Evolutionary conservation across 2,113 vertebrate genomes (phyloP).

Genomic region (Paraplagusia blochii): DNA sequence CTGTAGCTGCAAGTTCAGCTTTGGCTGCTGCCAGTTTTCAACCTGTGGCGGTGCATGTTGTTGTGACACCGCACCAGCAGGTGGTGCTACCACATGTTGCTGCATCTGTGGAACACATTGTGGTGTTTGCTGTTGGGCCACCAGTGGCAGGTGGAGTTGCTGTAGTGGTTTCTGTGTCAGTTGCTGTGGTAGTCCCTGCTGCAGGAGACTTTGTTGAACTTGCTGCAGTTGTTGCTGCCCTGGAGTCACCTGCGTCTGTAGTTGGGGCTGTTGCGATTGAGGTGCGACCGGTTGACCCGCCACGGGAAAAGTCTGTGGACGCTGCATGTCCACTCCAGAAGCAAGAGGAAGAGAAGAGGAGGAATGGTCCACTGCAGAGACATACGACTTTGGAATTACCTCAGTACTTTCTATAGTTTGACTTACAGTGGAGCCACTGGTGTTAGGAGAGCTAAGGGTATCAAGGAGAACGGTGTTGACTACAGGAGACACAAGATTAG

Average conservation of each 20-base stretch:
- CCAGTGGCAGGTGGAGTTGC: constrained; percentile 40
- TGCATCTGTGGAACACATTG: constrained; percentile 37
- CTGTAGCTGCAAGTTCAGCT: constrained; percentile 51
- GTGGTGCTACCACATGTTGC: constrained; percentile 49
- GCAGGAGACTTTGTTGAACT: neutral
- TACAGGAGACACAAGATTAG: constrained; percentile 30
- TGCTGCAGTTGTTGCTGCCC: constrained; percentile 36
- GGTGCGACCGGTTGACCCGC: constrained; percentile 8
- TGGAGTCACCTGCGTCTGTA: constrained; percentile 12
- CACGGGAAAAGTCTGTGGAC: constrained; percentile 44
- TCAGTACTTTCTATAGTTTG: constrained; percentile 39
- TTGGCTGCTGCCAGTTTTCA: constrained; percentile 55
- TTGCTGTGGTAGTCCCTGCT: constrained; percentile 42
- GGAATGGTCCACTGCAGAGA: constrained; percentile 32
- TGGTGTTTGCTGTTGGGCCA: constrained; percentile 41
- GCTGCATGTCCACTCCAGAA: constrained; percentile 43
- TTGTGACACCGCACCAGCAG: constrained; percentile 32
- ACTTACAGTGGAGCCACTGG: constrained; percentile 42
- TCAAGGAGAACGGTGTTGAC: constrained; percentile 17
- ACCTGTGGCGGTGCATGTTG: constrained; percentile 49
- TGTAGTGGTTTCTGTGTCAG: constrained; percentile 53
- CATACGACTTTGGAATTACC: constrained; percentile 21
- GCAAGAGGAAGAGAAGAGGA: constrained; percentile 46
- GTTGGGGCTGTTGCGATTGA: constrained; percentile 22
- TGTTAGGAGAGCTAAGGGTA: constrained; percentile 33